Evolutionary conservation across 1,140 invertebrate species (phyloP).

Genomic region (Ptiloglossa arizonensis): DNA sequence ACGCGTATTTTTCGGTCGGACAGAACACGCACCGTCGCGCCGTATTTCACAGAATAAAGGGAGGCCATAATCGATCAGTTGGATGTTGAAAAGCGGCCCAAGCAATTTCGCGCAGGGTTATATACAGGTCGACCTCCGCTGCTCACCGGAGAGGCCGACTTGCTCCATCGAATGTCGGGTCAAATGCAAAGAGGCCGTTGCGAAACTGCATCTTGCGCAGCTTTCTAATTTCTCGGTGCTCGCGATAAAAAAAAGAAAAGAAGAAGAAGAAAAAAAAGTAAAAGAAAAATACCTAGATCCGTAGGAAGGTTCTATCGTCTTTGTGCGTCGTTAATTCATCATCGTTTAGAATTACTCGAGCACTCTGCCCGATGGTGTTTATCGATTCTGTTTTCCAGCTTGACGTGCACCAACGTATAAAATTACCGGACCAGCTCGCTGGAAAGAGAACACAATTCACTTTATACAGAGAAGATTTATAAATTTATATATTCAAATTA

Average conservation of each 20-base stretch:
- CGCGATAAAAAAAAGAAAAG: no score
- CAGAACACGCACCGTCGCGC: constrained; percentile 9
- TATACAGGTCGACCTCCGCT: constrained; percentile 46
- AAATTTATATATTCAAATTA: no score
- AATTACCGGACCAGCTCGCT: no score
- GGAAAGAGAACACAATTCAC: no score
- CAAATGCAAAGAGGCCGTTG: constrained; percentile 53
- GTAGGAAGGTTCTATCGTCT: background rate
- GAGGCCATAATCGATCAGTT: constrained; percentile 63
- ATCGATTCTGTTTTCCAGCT: no score
- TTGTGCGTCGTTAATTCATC: background rate
- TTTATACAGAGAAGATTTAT: no score
- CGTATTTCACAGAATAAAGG: constrained; percentile 48
- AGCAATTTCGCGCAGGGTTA: constrained; percentile 56
- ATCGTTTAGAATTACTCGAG: background rate
- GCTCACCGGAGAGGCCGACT: constrained; percentile 14
- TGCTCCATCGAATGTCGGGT: constrained; percentile 44
- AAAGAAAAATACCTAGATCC: constrained; percentile 14
- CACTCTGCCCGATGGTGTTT: no score
- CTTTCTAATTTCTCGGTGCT: constrained; percentile 48
- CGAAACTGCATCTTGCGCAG: constrained; percentile 13
- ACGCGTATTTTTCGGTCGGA: background rate
- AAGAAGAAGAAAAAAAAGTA: no score
- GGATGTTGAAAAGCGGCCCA: constrained; percentile 61
- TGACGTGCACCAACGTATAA: no score